Percentiles rank a stretch among this genome's conserved stretches.
phyloP scores from a whole-genome alignment of 2,113 vertebrate genomes.

The Microcebus tavaratra region DNA sequence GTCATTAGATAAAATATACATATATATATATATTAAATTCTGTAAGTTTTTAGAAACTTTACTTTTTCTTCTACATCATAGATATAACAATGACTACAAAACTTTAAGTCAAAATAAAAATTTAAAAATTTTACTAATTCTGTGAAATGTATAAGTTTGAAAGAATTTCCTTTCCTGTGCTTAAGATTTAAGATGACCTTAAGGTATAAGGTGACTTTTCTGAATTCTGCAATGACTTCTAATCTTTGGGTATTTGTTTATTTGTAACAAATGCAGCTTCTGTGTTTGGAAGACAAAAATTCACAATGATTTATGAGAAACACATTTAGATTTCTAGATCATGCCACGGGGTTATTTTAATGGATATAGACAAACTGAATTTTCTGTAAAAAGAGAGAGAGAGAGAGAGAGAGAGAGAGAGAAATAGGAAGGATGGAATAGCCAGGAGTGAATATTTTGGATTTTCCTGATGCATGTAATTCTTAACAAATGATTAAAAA shows the following conservation, averaged over 20 bases:
- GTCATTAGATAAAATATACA: background rate
- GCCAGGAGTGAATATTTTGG: conserved; percentile 45
- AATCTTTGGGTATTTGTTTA: conserved; percentile 42
- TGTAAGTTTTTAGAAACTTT: background rate
- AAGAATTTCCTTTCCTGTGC: background rate
- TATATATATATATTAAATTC: background rate
- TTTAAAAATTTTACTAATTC: background rate
- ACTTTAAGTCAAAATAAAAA: background rate
- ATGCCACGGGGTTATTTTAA: background rate
- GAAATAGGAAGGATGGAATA: background rate
- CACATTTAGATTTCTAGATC: conserved; percentile 30
- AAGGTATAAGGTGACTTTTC: background rate
- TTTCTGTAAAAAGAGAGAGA: conserved; percentile 43
- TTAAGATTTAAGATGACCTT: background rate
- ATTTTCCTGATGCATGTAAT: conserved; percentile 44
- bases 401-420: background rate
- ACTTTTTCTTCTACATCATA: background rate
- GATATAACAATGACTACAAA: background rate
- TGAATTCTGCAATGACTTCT: background rate
- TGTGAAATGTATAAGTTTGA: background rate
- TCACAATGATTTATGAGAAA: conserved; percentile 61
- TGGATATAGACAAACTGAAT: conserved; percentile 1
- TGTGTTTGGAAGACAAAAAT: conserved; percentile 55
- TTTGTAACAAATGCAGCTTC: conserved; percentile 44
- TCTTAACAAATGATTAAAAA: conserved; percentile 53